Base-by-base conservation (phyloP, 2,113 vertebrate genomes). In the Leptodactylus fuscus region DNA sequence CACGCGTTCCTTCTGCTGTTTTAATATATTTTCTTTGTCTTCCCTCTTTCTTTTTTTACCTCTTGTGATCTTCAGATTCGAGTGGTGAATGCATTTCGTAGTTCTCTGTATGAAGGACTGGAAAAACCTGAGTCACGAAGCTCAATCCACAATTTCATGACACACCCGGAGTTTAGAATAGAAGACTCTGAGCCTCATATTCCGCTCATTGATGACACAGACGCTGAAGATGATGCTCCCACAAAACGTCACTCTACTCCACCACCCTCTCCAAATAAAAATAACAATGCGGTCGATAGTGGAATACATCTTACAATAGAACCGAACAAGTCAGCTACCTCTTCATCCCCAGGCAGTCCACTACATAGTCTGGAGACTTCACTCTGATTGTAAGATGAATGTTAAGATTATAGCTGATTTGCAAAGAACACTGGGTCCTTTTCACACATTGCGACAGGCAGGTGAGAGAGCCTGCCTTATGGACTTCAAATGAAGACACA, bases 41-140 rank as follows among this genome's bases (percentile, higher is more conserved):
- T 93, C 44, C 15, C 46, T 6, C 18, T 34, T 22, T 15, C 86
- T 79, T 1, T 62, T 8, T 55, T 69, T 70, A 4, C 48, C 49
- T n/a, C n/a, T 71, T 82, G 86, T 93, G 79, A 87, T 86, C 67
- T 91, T 60, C 96, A 99, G 98, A 99, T 99, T 95, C 97, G 98
- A 95, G 98, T 99, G 96, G 98, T 99, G 97, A 99, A 99, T 95
- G 98, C 98, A 94, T 99, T 99, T 98, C 98, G 98, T 97, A 99
- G 97, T 95, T 97, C 97, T 93, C 95, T 99, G 91, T 99, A 98
- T 83, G 98, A 99, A 95, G 97, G 97, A 89, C 92, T 98, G 91
- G 96, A 98, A 94, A 99, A 99, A 90, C 97, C 97, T 10, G 98
- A 99, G 94, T 96, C 97, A 83, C 95, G 98, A 93, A 94, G 94